A percentile compares a stretch with the other conserved stretches of the same genome.
Evolutionary conservation across 2,797 vertebrate species (phyloP).

Genomic region (Podarcis siculus): DNA sequence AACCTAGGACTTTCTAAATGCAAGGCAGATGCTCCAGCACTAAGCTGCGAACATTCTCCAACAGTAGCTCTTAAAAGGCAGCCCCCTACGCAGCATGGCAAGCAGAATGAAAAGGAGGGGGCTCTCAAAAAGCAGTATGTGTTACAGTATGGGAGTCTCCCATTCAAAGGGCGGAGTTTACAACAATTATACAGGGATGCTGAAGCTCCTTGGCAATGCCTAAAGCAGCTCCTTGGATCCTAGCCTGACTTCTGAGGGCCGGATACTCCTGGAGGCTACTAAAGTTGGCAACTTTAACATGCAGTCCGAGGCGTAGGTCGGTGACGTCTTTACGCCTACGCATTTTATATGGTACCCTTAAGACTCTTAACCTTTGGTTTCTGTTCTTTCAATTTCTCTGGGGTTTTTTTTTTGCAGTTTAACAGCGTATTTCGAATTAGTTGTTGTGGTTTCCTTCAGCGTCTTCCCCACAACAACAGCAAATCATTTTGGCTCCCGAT

Average conservation of each 20-base stretch:
- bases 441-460: not conserved
- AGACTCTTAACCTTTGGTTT: not conserved
- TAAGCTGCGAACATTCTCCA: too few species aligned
- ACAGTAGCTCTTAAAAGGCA: too few species aligned
- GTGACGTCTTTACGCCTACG: not conserved
- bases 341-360: not conserved
- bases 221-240: not conserved
- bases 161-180: not conserved
- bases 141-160: too few species aligned
- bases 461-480: not conserved
- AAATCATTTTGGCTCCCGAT: not conserved
- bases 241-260: not conserved
- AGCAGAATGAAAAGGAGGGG: not conserved
- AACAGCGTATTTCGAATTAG: conserved; percentile 9
- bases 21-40: too few species aligned
- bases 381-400: not conserved
- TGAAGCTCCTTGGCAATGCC: not conserved
- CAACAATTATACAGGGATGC: not conserved
- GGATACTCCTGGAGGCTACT: not conserved
- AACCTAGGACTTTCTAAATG: too few species aligned
- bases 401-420: not conserved
- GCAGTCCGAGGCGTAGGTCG: not conserved
- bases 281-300: not conserved
- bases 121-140: not conserved
- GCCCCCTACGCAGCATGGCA: not conserved